Evolutionary conservation across 2,113 vertebrate genomes (phyloP).

Genomic region (Xiphophorus hellerii): DNA sequence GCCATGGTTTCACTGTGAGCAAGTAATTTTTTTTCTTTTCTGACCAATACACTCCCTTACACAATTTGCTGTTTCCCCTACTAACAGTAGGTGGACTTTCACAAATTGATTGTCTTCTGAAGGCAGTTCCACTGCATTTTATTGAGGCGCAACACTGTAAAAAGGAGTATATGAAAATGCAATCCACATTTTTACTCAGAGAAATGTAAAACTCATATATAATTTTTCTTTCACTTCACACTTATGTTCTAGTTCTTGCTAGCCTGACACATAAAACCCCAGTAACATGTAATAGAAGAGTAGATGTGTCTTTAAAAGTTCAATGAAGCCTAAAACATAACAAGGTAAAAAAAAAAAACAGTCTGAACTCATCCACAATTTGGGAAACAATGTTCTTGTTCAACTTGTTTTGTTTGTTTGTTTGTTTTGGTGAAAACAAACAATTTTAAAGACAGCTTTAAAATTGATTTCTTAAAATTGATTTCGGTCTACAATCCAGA

Average conservation of each 20-base stretch:
- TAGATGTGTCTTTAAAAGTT: too few relatives aligned
- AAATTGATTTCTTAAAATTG: neutral
- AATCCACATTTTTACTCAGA: neutral
- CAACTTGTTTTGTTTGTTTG: neutral
- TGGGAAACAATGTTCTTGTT: too few relatives aligned
- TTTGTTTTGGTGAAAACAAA: neutral
- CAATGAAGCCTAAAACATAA: too few relatives aligned
- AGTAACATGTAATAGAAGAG: too few relatives aligned
- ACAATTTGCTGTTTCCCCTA: too few relatives aligned
- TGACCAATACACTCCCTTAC: too few relatives aligned
- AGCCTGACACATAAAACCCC: too few relatives aligned
- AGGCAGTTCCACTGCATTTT: neutral
- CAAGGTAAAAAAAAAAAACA: neutral
- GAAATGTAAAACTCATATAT: neutral
- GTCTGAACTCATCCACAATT: too few relatives aligned
- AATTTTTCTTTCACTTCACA: too few relatives aligned
- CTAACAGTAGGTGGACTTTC: neutral
- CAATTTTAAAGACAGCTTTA: neutral
- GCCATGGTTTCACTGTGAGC: neutral
- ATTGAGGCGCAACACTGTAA: neutral
- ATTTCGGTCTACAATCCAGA: neutral
- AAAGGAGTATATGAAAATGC: neutral
- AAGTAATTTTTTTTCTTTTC: too few relatives aligned
- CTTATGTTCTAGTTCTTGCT: too few relatives aligned
- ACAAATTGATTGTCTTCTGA: neutral